phyloP scores from a whole-genome alignment of 2,888 invertebrate species.

The Microctonus brassicae region DNA sequence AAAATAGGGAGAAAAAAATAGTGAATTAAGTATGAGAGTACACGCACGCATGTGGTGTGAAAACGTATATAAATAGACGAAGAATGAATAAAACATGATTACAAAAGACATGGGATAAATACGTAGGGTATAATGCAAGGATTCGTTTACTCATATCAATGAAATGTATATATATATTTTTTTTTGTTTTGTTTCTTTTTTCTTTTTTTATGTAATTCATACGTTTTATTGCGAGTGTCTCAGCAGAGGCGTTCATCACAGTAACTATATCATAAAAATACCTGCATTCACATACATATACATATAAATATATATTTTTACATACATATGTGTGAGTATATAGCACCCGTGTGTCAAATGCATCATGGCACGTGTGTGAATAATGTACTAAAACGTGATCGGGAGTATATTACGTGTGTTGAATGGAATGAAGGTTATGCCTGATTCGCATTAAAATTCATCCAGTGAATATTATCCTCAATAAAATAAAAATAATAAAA shows the following conservation, averaged over 20 bases:
- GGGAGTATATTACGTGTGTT: not conserved
- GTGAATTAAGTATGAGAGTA: too few species aligned
- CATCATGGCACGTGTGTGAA: not conserved
- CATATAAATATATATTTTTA: too few species aligned
- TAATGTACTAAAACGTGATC: not conserved
- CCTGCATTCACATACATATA: too few species aligned
- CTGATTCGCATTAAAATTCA: not conserved
- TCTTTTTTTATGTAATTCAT: not conserved
- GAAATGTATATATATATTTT: too few species aligned
- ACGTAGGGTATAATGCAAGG: not conserved
- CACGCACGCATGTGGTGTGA: not conserved
- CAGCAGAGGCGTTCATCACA: not conserved
- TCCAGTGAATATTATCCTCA: not conserved
- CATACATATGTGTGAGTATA: not conserved
- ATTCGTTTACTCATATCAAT: not conserved
- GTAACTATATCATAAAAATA: too few species aligned
- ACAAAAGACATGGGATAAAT: not conserved
- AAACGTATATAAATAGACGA: not conserved
- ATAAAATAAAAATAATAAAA: not conserved
- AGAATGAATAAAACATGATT: constrained; percentile 4
- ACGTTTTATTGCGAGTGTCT: not conserved
- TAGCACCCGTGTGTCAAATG: not conserved
- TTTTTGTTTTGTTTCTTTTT: not conserved
- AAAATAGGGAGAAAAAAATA: too few species aligned
- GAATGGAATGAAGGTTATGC: not conserved